Evolutionary conservation across 2,797 vertebrate genomes (phyloP).

Genomic region (Dendrocincla fuliginosa): DNA sequence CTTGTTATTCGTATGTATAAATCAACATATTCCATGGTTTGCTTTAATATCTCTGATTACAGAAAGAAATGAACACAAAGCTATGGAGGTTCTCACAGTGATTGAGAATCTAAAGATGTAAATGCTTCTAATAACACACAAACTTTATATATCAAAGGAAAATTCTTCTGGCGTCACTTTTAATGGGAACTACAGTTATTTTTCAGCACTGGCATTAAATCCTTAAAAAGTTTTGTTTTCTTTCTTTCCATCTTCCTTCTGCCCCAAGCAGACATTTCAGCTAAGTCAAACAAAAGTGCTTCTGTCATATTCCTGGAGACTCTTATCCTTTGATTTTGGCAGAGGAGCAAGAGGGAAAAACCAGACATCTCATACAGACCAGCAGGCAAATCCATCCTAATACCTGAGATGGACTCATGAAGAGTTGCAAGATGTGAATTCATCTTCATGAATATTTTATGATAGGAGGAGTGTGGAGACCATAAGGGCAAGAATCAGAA

Average conservation of each 20-base stretch:
- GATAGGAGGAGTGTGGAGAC: background rate
- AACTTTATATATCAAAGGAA: background rate
- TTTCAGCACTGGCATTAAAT: background rate
- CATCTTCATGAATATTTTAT: background rate
- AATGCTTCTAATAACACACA: background rate
- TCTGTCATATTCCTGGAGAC: background rate
- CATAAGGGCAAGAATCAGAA: background rate
- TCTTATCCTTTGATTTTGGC: background rate
- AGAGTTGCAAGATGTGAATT: background rate
- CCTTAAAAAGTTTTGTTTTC: background rate
- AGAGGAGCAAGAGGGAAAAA: background rate
- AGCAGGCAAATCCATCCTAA: background rate
- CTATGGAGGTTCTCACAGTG: background rate
- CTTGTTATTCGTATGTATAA: background rate
- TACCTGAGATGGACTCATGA: background rate
- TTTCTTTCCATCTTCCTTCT: background rate
- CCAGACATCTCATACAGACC: background rate
- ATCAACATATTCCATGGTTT: background rate
- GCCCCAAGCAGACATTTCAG: background rate
- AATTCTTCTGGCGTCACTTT: constrained; percentile 22
- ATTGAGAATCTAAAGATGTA: background rate
- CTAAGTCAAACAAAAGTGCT: background rate
- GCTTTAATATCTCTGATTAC: constrained; percentile 5
- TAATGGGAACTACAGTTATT: background rate
- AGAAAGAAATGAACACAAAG: background rate